Conservation (phyloP, 2,888 invertebrate genomes). For the Rhorus exstirpatorius region DNA sequence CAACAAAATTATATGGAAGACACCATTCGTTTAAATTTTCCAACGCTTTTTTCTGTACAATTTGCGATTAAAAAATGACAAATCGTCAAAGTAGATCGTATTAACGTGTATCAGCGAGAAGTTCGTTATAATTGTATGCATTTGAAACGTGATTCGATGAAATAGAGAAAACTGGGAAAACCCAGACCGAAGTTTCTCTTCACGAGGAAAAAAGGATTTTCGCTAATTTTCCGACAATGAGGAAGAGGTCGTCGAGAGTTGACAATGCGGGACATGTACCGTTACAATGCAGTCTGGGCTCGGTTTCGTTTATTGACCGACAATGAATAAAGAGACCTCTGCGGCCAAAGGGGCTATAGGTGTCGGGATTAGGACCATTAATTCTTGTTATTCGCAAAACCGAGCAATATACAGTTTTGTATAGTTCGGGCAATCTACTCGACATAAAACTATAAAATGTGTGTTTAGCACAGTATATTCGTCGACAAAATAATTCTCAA, state of each 20-base stretch:
- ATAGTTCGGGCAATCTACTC: neutral
- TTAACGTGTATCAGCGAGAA: too few relatives aligned
- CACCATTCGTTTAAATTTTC: neutral
- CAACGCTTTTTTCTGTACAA: neutral
- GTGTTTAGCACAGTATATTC: conserved; percentile 7
- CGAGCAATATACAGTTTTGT: conserved; percentile 63
- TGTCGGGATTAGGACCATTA: conserved; percentile 73
- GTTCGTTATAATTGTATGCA: neutral
- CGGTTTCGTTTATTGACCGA: conserved; percentile 73
- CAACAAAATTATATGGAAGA: neutral
- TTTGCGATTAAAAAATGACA: neutral
- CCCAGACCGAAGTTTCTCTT: conserved; percentile 47
- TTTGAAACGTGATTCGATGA: conserved; percentile 55
- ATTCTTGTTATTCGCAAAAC: conserved; percentile 73
- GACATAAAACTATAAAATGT: conserved; percentile 36
- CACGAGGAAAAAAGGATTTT: conserved; percentile 70
- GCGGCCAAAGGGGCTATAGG: conserved; percentile 60
- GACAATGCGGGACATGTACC: conserved; percentile 39
- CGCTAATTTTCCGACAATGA: conserved; percentile 61
- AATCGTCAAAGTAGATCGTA: too few relatives aligned
- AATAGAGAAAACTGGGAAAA: conserved; percentile 67
- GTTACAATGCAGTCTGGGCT: conserved; percentile 44
- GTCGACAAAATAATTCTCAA: neutral
- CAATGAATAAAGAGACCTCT: conserved; percentile 47
- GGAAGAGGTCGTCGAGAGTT: conserved; percentile 20